Conservation (phyloP, 2,113 vertebrate genomes). For the Onychorhynchus coronatus region DNA sequence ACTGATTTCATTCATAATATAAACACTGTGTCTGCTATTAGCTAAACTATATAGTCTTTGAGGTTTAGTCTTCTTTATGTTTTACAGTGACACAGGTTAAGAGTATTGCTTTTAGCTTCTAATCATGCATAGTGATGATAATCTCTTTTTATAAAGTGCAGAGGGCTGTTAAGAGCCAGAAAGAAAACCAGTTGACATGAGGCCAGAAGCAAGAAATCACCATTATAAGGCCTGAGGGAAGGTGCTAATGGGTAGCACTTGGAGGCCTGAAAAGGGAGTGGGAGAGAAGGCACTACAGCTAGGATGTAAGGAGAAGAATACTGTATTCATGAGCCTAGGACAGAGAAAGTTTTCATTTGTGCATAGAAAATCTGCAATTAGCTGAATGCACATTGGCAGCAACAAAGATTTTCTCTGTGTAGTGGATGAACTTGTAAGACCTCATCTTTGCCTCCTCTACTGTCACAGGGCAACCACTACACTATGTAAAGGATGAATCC, state of each 20-base stretch:
- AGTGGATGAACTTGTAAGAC: neutral
- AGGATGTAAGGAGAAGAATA: neutral
- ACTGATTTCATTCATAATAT: neutral
- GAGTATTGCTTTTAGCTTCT: conserved; percentile 11
- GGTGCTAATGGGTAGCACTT: neutral
- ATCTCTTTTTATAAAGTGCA: neutral
- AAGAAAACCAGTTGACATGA: neutral
- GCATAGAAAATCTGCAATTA: neutral
- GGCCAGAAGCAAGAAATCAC: neutral
- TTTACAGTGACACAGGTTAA: neutral
- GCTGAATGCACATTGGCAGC: neutral
- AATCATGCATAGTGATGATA: neutral
- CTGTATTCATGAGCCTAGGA: neutral
- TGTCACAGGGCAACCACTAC: neutral
- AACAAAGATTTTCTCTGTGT: neutral
- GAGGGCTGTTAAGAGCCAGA: neutral
- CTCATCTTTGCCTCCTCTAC: neutral
- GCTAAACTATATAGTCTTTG: neutral
- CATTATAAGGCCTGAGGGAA: neutral
- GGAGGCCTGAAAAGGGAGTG: neutral
- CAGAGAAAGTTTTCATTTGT: neutral
- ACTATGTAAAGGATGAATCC: neutral
- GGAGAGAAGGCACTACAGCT: neutral
- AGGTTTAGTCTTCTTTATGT: neutral
- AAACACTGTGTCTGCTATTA: neutral